Evolutionary conservation across 2,888 invertebrate genomes (phyloP), one percentile per base, ranked within the genome.

Genomic region (Camponotus fellah): DNA sequence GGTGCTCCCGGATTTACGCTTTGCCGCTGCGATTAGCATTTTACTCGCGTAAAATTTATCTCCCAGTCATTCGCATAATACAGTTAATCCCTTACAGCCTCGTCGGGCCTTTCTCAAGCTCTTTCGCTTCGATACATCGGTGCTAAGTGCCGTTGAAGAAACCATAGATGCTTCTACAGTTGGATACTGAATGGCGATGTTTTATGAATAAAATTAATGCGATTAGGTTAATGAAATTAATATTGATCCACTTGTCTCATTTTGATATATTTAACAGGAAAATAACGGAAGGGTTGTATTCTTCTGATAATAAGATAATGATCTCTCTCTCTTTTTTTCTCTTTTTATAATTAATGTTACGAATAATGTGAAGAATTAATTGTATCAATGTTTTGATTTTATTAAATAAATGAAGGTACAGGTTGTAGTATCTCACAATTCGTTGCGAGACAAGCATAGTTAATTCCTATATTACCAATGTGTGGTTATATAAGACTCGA

Each of bases 1-100:
- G 87, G 84, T 89, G 89, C 87, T 85, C 65, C 53, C 66, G 53
- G 76, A 60, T 56, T 80, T 80, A 80, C 79, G 79, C 79, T 60
- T 17, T 26, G 58, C 60, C 58, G 72, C 12, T 46, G 79, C 72
- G 79, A 80, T 80, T 72, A 80, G 72, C 79, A 71, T 80, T 80
- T 80, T 80, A 80, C 43, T 60, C 72, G 9, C 60, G 79, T 72
- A 80, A 80, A 80, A 80, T 80, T 80, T 60, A 80, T 80, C 60
- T 80, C 79, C 79, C 72, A 72, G 60, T 60, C 43, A 71, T 43
- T 79, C 79, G 71, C 53, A 79, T 79, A 72, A 79, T 71, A 79
- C 71, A 79, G 77, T 79, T 79, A 79, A 80, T 71, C 79, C 79
- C 79, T 72, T 80, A 80, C 43, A 79, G 21, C 21, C 46, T 34